A percentile compares a stretch with the other conserved stretches of the same genome.
phyloP scores from a whole-genome alignment of 2,113 vertebrate species.

The Proteles cristata region DNA sequence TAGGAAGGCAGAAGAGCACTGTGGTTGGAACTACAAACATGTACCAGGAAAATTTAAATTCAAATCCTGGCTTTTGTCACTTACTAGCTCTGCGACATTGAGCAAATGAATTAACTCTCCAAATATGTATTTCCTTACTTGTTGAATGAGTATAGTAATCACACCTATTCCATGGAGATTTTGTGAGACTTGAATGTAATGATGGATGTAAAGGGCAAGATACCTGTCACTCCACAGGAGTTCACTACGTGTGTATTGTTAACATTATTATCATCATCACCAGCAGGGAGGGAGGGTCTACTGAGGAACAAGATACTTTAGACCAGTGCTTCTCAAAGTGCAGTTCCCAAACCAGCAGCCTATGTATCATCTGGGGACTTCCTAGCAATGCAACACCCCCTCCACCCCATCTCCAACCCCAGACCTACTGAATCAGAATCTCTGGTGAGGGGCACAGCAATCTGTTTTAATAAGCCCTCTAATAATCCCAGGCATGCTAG shows the following conservation, averaged over 20 bases:
- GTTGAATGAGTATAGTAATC: background rate
- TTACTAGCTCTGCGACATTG: background rate
- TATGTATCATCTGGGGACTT: background rate
- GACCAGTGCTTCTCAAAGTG: background rate
- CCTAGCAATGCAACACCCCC: background rate
- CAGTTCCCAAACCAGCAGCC: background rate
- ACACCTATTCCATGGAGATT: background rate
- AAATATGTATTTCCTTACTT: background rate
- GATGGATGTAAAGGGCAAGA: background rate
- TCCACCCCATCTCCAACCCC: background rate
- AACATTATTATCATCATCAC: background rate
- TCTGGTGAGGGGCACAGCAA: background rate
- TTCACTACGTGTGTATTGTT: background rate
- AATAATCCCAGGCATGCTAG: background rate
- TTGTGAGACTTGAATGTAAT: background rate
- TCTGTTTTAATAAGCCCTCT: background rate
- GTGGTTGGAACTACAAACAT: background rate
- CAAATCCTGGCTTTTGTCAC: background rate
- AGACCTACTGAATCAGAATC: background rate
- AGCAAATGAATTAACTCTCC: conserved; percentile 5
- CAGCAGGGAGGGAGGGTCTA: background rate
- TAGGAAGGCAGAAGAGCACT: background rate
- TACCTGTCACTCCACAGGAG: background rate
- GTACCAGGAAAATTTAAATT: background rate
- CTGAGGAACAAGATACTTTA: background rate